Conservation (phyloP, 2,888 invertebrate genomes). For the Linhomoeus sp. region DNA sequence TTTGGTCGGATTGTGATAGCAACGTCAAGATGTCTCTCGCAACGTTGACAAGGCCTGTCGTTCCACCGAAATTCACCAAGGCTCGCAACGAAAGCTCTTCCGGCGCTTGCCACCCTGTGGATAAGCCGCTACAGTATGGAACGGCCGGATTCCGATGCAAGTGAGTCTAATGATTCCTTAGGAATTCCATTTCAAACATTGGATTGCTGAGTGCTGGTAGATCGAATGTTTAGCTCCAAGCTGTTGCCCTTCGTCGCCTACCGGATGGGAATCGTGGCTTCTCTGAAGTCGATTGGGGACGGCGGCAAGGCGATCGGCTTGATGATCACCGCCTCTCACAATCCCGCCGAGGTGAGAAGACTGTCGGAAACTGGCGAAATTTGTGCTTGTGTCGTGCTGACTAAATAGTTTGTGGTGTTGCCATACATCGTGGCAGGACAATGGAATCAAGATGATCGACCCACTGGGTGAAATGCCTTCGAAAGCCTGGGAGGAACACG, state of each 20-base stretch:
- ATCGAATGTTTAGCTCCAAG: neutral
- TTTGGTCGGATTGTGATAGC: no score
- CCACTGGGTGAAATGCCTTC: constrained; percentile 92
- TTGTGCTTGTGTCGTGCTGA: no score
- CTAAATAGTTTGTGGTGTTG: no score
- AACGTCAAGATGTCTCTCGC: no score
- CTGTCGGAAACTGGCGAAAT: no score
- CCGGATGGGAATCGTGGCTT: constrained; percentile 73
- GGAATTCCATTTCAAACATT: neutral
- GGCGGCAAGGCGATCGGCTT: constrained; percentile 59
- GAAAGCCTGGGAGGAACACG: constrained; percentile 67
- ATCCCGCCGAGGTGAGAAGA: no score
- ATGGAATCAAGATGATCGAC: constrained; percentile 88
- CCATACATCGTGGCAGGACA: no score
- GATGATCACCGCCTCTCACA: constrained; percentile 99
- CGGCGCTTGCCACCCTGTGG: no score
- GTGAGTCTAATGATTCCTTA: constrained; percentile 17
- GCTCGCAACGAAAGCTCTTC: no score
- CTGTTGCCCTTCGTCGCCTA: constrained; percentile 67
- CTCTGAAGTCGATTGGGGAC: constrained; percentile 43
- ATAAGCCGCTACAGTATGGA: constrained; percentile 27
- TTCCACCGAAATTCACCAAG: no score
- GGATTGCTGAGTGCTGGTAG: neutral
- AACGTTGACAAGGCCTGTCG: no score
- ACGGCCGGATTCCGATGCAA: constrained; percentile 37